Base-by-base conservation (phyloP, 2,797 vertebrate genomes). In the Eulemur mongoz region DNA sequence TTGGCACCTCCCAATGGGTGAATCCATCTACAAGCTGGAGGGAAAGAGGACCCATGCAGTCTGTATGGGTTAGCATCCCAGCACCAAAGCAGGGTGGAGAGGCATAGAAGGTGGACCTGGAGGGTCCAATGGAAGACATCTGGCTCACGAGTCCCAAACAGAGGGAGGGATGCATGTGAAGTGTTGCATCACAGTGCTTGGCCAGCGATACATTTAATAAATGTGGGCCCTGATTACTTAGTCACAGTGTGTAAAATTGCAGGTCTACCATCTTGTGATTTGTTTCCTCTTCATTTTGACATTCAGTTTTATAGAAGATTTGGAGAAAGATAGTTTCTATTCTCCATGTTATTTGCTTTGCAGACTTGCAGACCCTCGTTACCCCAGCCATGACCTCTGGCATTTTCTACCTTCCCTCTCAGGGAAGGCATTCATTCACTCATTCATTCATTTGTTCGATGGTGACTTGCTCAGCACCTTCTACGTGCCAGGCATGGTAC, bases 241-340 rank as follows among this genome's bases (percentile, higher is more conserved):
- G 50, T 20, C 25, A 18, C 91, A 63, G 30, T 22, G 25, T 80
- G 13, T 18, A 57, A 45, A 79, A 9, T 59, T 48, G 23, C 30
- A 85, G n/a, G n/a, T 18, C 59, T 81, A 22, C 32, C 25, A 76
- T 61, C 45, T 75, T 38, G 35, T 17, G 61, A 82, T 90, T 92
- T 67, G 81, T 65, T 89, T 73, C 43, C 30, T 32, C 50, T 95
- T 94, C 43, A 45, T 72, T 76, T 91, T 67, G 11, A 67, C 8
- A 1, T 63, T 65, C 4, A 14, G 9, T 59, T 94, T 89, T 87
- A 63, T 45, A 59, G 84, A 67, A 67, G 48, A 72, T 27, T n/a
- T 54, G 30, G 50, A 20, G 40, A 6, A 73, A 57, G n/a, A 30
- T 5, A 27, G 22, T 45, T 70, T 67, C 76, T 35, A 20, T 76